These are phyloP conservation scores for Lasioglossum figueresi DNA, from an alignment of 2,888 invertebrate species.

Conservation along the genomic window DNA sequence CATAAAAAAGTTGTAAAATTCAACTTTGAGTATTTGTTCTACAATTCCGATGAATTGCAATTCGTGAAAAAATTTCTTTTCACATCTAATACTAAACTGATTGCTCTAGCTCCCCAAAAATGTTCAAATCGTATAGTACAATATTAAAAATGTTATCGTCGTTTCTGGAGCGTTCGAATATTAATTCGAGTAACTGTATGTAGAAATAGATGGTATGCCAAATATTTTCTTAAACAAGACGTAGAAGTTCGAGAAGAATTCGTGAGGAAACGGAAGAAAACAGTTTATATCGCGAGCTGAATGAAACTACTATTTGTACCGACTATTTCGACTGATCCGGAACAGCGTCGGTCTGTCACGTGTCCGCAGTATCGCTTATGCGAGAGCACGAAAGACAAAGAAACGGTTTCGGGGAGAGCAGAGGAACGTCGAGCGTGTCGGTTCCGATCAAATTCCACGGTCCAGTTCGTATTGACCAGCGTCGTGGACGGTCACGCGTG, in stretches of 20 bases:
- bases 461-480: slow-evolving; percentile 46
- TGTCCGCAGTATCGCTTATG: background rate
- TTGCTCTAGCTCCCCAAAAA: no score
- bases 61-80: no score
- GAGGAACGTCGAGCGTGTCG: slow-evolving; percentile 31
- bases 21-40: no score
- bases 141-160: no score
- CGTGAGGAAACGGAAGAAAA: background rate
- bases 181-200: no score
- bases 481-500: slow-evolving; percentile 52
- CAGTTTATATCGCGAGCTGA: background rate
- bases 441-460: slow-evolving; percentile 41
- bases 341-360: background rate
- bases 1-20: no score
- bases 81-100: no score
- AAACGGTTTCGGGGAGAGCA: background rate
- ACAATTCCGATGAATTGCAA: no score
- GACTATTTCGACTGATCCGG: background rate
- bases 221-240: background rate
- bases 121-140: no score
- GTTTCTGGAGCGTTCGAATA: no score
- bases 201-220: background rate
- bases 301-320: background rate
- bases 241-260: background rate
- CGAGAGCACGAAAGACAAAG: slow-evolving; percentile 5